phyloP scores from a whole-genome alignment of 1,140 invertebrate species.

The Hyphantria cunea region DNA sequence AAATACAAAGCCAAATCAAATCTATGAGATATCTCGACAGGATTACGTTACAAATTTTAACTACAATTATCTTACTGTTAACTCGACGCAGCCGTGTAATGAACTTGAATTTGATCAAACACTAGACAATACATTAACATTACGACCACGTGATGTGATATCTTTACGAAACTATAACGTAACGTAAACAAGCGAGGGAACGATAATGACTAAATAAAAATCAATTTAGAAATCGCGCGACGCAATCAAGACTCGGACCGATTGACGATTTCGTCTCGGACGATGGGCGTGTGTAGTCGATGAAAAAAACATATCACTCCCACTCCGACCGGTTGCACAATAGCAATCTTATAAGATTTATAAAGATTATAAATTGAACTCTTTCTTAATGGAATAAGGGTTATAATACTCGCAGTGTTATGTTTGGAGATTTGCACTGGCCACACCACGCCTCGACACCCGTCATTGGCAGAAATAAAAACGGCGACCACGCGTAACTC shows the following conservation, averaged over 20 bases:
- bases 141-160: conserved; percentile 20
- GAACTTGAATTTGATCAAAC: conserved; percentile 61
- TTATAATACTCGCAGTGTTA: conserved; percentile 31
- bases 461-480: conserved; percentile 82
- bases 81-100: conserved; percentile 55
- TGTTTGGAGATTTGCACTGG: conserved; percentile 48
- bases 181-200: conserved; percentile 15
- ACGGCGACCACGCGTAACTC: conserved; percentile 76
- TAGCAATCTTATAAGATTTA: conserved; percentile 43
- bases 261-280: conserved; percentile 53
- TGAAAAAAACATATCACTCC: conserved; percentile 78
- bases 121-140: conserved; percentile 36
- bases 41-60: conserved; percentile 76
- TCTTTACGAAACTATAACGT: not conserved
- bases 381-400: conserved; percentile 49
- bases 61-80: conserved; percentile 69
- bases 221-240: conserved; percentile 53
- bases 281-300: conserved; percentile 70
- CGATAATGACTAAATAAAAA: conserved; percentile 28
- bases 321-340: conserved; percentile 64
- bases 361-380: conserved; percentile 42
- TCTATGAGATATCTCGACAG: conserved; percentile 64
- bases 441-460: conserved; percentile 75
- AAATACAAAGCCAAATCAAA: conserved; percentile 67
- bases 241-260: conserved; percentile 46